A percentile compares a stretch with the other conserved stretches of the same genome.
Evolutionary conservation across 2,797 vertebrate species (phyloP).

Genomic region (Helostoma temminkii): DNA sequence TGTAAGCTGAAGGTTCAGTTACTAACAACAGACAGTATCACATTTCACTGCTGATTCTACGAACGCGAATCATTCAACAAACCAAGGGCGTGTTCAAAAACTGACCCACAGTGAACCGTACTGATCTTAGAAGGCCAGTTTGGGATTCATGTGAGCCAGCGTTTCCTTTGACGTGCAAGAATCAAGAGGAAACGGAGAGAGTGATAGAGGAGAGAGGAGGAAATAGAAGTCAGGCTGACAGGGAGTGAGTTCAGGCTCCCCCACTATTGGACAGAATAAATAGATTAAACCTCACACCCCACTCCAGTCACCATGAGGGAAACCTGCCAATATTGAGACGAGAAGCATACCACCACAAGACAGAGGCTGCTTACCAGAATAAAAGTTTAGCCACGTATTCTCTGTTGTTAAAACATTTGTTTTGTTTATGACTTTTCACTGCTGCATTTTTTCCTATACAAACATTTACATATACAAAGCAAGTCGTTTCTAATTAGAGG

Average conservation of each 20-base stretch:
- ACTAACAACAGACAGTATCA: conserved; percentile 5
- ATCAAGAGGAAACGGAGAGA: conserved; percentile 32
- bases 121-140: background rate
- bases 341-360: conserved; percentile 13
- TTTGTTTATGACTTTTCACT: too few species aligned
- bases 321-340: conserved; percentile 18
- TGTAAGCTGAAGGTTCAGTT: background rate
- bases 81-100: background rate
- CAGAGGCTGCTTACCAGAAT: conserved; percentile 10
- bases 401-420: background rate
- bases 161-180: conserved; percentile 1
- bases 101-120: background rate
- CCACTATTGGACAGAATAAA: conserved; percentile 80
- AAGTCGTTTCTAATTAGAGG: background rate
- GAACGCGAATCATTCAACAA: conserved; percentile 23
- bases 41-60: conserved; percentile 20
- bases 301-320: conserved; percentile 24
- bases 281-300: conserved; percentile 68
- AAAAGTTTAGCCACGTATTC: background rate
- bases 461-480: too few species aligned
- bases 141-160: conserved; percentile 21
- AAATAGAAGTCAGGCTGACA: conserved; percentile 46
- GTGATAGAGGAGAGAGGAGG: conserved; percentile 13
- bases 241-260: conserved; percentile 68
- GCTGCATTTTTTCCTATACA: background rate